These are phyloP conservation scores for Mola mola DNA, from an alignment of 2,113 vertebrate species.

Conservation along the genomic window DNA sequence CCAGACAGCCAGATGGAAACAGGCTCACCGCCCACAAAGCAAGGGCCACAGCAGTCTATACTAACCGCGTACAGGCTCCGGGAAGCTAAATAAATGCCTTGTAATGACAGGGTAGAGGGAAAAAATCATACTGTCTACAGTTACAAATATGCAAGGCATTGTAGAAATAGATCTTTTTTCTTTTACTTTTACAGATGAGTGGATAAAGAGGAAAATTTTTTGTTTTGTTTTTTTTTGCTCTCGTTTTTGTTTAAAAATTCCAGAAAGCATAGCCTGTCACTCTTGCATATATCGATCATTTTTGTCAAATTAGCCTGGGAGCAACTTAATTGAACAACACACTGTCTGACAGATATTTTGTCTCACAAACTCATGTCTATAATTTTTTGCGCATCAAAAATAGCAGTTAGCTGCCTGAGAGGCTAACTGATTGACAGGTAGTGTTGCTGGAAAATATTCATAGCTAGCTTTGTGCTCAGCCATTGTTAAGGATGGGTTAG, in stretches of 20 bases:
- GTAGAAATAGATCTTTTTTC: constrained; percentile 3
- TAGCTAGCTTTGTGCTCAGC: constrained; percentile 18
- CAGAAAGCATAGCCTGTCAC: constrained; percentile 8
- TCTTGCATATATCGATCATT: constrained; percentile 4
- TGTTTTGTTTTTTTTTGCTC: background rate
- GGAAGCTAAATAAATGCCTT: constrained; percentile 70
- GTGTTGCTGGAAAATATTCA: constrained; percentile 26
- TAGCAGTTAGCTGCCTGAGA: constrained; percentile 35
- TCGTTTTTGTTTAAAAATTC: constrained; percentile 7
- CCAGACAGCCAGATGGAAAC: constrained; percentile 77
- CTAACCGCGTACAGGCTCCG: constrained; percentile 60
- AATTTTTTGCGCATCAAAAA: constrained; percentile 47
- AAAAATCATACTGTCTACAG: constrained; percentile 55
- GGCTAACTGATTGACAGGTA: constrained; percentile 43
- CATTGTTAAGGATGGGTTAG: constrained; percentile 9
- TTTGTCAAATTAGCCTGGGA: background rate
- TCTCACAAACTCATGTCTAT: constrained; percentile 23
- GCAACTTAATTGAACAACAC: background rate
- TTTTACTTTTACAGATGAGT: constrained; percentile 6
- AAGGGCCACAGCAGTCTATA: constrained; percentile 59
- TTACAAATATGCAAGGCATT: constrained; percentile 60
- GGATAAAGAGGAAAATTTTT: background rate
- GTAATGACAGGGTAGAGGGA: constrained; percentile 70
- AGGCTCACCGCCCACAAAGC: constrained; percentile 65
- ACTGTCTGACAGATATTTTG: constrained; percentile 14